phyloP scores from a whole-genome alignment of 2,888 invertebrate genomes.

The Phasia obesa region DNA sequence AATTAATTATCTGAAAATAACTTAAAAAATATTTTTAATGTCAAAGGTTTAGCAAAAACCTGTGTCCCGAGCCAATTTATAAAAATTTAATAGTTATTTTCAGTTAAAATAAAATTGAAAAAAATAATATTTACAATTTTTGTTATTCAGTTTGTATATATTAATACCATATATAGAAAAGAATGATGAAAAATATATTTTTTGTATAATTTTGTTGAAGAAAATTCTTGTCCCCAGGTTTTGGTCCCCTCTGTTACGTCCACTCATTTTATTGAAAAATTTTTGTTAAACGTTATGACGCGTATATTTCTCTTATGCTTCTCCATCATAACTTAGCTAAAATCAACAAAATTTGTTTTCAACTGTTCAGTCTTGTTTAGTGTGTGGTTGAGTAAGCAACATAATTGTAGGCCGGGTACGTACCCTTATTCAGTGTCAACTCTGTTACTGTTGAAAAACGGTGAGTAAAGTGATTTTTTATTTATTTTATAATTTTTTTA shows the following conservation, averaged over 20 bases:
- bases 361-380: constrained; percentile 54
- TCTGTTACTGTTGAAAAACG: constrained; percentile 29
- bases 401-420: constrained; percentile 53
- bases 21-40: constrained; percentile 13
- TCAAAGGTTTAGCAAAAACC: constrained; percentile 49
- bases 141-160: constrained; percentile 52
- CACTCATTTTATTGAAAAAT: constrained; percentile 44
- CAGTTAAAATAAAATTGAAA: constrained; percentile 41
- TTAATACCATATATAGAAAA: constrained; percentile 50
- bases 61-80: constrained; percentile 46
- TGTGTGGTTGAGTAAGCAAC: constrained; percentile 52
- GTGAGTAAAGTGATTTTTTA: constrained; percentile 53
- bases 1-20: constrained; percentile 47
- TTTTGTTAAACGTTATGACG: constrained; percentile 49
- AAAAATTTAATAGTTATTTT: constrained; percentile 34
- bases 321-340: constrained; percentile 53
- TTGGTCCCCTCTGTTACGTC: constrained; percentile 48
- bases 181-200: constrained; percentile 49
- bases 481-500: constrained; percentile 8
- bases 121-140: constrained; percentile 44
- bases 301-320: constrained; percentile 51
- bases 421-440: constrained; percentile 49
- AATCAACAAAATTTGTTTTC: constrained; percentile 53
- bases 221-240: constrained; percentile 45
- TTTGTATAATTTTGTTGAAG: constrained; percentile 46